Evolutionary conservation across 2,888 invertebrate genomes (phyloP).

Genomic region (Parnassius glacialis): DNA sequence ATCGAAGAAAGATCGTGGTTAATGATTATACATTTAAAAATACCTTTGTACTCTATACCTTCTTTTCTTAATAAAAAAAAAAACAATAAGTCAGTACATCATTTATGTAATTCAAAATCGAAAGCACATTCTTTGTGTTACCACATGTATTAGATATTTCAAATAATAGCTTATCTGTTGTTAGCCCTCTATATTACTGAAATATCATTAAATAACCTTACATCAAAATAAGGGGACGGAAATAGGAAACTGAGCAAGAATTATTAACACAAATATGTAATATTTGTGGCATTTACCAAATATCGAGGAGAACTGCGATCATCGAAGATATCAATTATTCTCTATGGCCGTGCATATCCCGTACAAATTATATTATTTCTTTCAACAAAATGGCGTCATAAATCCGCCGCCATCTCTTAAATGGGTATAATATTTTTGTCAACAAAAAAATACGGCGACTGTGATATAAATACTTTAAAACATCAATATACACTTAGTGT

Average conservation of each 20-base stretch:
- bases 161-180: conserved; percentile 17
- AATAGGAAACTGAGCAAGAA: conserved; percentile 67
- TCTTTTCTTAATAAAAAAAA: not conserved
- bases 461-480: conserved; percentile 45
- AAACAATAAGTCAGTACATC: not conserved
- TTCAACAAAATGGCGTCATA: conserved; percentile 12
- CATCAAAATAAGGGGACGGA: conserved; percentile 62
- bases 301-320: not conserved
- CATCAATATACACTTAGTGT: conserved; percentile 32
- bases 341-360: not conserved
- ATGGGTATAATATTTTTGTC: conserved; percentile 2
- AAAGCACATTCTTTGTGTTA: conserved; percentile 26
- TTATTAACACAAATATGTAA: conserved; percentile 32
- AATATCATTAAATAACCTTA: conserved; percentile 29
- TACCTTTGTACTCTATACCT: not conserved
- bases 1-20: conserved; percentile 2
- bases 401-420: conserved; percentile 12
- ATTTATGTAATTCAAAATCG: not conserved
- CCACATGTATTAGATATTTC: conserved; percentile 17
- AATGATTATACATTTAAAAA: not conserved
- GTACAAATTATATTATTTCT: conserved; percentile 1
- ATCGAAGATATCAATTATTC: not conserved
- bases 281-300: conserved; percentile 5
- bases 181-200: conserved; percentile 1
- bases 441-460: conserved; percentile 57